These are phyloP conservation scores for Aramus guarauna DNA, from an alignment of 2,113 vertebrate species.

Conservation along the genomic window DNA sequence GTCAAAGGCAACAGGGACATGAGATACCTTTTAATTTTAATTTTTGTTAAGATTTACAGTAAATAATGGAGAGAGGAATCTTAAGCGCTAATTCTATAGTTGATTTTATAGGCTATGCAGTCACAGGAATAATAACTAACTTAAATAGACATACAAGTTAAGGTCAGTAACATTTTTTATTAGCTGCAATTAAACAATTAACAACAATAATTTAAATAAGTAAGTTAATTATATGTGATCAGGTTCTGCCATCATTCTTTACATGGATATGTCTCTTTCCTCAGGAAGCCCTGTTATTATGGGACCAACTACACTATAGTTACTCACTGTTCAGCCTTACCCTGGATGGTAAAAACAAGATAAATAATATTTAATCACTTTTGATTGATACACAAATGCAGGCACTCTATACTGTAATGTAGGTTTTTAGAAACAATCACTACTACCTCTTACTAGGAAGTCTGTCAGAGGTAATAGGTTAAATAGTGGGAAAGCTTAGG, in stretches of 20 bases:
- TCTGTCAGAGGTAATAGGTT: not conserved
- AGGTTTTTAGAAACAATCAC: not conserved
- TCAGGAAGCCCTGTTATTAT: not conserved
- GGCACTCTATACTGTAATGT: not conserved
- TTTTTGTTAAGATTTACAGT: not conserved
- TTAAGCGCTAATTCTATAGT: not conserved
- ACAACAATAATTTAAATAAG: not conserved
- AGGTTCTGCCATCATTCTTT: not conserved
- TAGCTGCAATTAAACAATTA: not conserved
- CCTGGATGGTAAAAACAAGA: not conserved
- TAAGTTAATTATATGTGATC: not conserved
- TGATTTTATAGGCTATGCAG: not conserved
- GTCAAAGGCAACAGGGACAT: not conserved
- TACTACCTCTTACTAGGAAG: not conserved
- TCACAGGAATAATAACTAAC: not conserved
- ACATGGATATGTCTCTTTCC: not conserved
- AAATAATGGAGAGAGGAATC: not conserved
- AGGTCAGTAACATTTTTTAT: not conserved
- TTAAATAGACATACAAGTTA: not conserved
- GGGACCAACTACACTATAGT: not conserved
- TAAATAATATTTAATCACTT: not conserved
- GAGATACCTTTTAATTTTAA: not conserved
- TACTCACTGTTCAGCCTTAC: not conserved
- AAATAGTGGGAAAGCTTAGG: not conserved
- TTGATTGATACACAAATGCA: not conserved